Evolutionary conservation across 2,113 vertebrate genomes (phyloP).

Genomic region (Phrynocephalus versicolor): DNA sequence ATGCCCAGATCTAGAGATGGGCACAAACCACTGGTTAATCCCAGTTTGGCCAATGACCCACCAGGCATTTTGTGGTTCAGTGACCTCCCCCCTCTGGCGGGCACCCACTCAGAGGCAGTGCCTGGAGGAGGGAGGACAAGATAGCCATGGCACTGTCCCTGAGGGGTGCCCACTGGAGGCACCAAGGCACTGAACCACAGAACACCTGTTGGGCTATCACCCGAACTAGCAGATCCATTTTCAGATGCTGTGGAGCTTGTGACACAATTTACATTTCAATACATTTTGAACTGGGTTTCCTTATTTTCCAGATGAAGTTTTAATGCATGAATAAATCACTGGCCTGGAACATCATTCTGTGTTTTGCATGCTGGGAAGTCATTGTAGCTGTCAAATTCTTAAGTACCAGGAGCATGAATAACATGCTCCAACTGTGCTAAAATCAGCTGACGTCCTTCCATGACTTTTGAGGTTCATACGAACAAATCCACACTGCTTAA

Average conservation of each 20-base stretch:
- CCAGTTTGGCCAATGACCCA: too few relatives aligned
- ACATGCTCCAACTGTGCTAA: conserved; percentile 23
- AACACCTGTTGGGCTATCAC: too few relatives aligned
- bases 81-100: too few relatives aligned
- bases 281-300: conserved; percentile 10
- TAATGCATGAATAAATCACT: neutral
- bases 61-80: too few relatives aligned
- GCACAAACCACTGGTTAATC: too few relatives aligned
- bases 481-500: conserved; percentile 3
- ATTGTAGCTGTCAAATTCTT: conserved; percentile 38
- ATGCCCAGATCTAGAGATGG: neutral
- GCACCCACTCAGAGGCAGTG: too few relatives aligned
- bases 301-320: neutral
- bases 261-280: conserved; percentile 3
- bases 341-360: conserved; percentile 38
- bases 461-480: conserved; percentile 33
- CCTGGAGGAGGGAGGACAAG: too few relatives aligned
- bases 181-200: too few relatives aligned
- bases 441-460: conserved; percentile 34
- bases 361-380: conserved; percentile 28
- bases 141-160: too few relatives aligned
- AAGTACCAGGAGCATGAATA: conserved; percentile 34
- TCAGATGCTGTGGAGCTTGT: neutral
- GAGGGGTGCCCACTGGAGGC: too few relatives aligned
- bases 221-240: neutral